These are phyloP conservation scores for Cottus gobio DNA, from an alignment of 2,113 vertebrate species.

Conservation along the genomic window DNA sequence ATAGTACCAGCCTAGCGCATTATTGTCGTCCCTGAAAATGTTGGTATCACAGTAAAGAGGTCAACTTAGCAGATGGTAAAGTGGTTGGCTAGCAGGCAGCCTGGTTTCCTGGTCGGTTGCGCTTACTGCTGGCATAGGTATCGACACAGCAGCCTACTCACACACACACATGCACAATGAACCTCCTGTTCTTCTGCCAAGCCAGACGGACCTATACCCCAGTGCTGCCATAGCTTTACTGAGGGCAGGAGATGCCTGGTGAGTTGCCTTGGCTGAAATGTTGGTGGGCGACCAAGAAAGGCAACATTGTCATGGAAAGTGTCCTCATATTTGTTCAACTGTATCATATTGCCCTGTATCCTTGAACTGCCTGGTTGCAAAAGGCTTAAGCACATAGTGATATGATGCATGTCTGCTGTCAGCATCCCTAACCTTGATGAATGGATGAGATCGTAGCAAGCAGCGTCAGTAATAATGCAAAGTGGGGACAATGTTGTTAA, in stretches of 20 bases:
- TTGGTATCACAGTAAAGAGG: conserved; percentile 25
- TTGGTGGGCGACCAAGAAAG: background rate
- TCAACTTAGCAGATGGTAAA: conserved; percentile 63
- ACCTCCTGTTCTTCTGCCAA: conserved; percentile 72
- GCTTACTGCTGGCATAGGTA: conserved; percentile 55
- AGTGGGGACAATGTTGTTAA: conserved; percentile 22
- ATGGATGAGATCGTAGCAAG: conserved; percentile 17
- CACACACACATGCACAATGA: conserved; percentile 71
- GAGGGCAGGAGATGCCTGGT: conserved; percentile 38
- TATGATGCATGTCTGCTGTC: conserved; percentile 20
- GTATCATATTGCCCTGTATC: background rate
- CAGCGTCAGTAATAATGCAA: conserved; percentile 29
- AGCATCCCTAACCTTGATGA: conserved; percentile 29
- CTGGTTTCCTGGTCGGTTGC: conserved; percentile 49
- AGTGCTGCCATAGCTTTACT: conserved; percentile 25
- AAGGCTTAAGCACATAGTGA: background rate
- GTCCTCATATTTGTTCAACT: background rate
- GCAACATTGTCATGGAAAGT: conserved; percentile 12
- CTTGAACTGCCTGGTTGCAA: background rate
- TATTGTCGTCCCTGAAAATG: background rate
- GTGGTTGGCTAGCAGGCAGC: conserved; percentile 55
- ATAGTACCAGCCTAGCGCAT: background rate
- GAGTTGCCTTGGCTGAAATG: conserved; percentile 43
- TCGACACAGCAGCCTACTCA: conserved; percentile 67
- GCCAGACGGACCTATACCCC: conserved; percentile 50